Evolutionary conservation across 2,888 invertebrate species (phyloP).

Genomic region (Melanostoma mellinum): DNA sequence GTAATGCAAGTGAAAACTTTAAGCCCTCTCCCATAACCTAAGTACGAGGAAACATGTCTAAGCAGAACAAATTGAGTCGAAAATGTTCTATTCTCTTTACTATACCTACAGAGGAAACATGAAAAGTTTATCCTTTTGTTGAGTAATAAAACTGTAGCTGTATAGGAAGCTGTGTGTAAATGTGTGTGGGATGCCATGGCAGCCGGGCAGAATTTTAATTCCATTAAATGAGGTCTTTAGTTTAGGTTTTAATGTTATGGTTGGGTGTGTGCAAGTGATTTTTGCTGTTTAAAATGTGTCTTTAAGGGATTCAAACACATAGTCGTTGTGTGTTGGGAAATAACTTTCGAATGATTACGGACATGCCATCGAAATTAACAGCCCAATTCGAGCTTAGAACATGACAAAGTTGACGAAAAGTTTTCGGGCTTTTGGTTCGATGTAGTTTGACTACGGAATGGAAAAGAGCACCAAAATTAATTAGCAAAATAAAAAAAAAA

Average conservation of each 20-base stretch:
- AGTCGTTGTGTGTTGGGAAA: too few species aligned
- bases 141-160: conserved; percentile 9
- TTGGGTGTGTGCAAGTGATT: conserved; percentile 12
- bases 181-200: conserved; percentile 10
- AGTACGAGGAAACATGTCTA: conserved; percentile 31
- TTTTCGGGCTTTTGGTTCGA: too few species aligned
- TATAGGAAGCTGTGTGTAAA: background rate
- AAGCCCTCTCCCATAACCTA: conserved; percentile 10
- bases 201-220: conserved; percentile 42
- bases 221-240: conserved; percentile 8
- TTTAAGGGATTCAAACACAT: background rate
- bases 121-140: conserved; percentile 58
- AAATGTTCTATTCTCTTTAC: conserved; percentile 33
- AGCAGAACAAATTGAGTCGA: conserved; percentile 57
- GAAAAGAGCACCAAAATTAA: too few species aligned
- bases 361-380: too few species aligned
- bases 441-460: too few species aligned
- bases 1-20: conserved; percentile 60
- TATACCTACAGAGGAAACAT: conserved; percentile 2
- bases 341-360: too few species aligned
- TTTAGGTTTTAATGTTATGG: conserved; percentile 23
- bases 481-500: too few species aligned
- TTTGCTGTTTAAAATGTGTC: background rate
- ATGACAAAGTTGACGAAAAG: too few species aligned
- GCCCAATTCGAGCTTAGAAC: too few species aligned